These are phyloP conservation scores for Pangasianodon gigas DNA, from an alignment of 2,113 vertebrate genomes.

Conservation along the genomic window DNA sequence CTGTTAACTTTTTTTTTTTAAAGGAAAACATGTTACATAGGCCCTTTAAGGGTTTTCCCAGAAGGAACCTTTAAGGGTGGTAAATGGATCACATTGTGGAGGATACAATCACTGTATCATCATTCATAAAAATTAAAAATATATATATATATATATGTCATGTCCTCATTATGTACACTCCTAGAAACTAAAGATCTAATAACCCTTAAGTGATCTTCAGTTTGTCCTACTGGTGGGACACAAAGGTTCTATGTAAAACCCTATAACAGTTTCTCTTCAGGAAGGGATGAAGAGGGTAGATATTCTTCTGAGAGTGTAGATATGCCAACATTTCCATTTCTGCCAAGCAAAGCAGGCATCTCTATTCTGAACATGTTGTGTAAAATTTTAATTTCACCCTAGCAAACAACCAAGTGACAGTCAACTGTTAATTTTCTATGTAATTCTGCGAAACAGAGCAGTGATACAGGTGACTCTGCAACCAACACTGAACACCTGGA, in stretches of 20 bases:
- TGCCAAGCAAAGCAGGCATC: too few relatives aligned
- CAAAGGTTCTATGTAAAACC: not conserved
- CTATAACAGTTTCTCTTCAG: not conserved
- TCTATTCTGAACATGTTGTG: not conserved
- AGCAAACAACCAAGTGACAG: not conserved
- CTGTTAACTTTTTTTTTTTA: too few relatives aligned
- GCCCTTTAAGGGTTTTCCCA: not conserved
- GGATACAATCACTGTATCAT: not conserved
- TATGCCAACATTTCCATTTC: not conserved
- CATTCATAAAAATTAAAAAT: not conserved
- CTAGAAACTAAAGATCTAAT: not conserved
- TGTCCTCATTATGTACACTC: not conserved
- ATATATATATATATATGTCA: too few relatives aligned
- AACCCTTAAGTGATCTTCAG: not conserved
- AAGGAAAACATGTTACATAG: not conserved
- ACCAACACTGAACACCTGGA: not conserved
- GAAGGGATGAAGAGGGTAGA: not conserved
- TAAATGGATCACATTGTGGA: not conserved
- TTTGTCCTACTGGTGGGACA: not conserved
- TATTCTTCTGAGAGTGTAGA: not conserved
- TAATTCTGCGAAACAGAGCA: not conserved
- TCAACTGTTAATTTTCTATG: not conserved
- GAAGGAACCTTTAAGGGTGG: not conserved
- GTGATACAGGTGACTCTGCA: not conserved
- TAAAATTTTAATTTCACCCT: not conserved